A percentile compares a stretch with the other conserved stretches of the same genome.
phyloP scores from a whole-genome alignment of 2,113 vertebrate genomes.

The Carettochelys insculpta region DNA sequence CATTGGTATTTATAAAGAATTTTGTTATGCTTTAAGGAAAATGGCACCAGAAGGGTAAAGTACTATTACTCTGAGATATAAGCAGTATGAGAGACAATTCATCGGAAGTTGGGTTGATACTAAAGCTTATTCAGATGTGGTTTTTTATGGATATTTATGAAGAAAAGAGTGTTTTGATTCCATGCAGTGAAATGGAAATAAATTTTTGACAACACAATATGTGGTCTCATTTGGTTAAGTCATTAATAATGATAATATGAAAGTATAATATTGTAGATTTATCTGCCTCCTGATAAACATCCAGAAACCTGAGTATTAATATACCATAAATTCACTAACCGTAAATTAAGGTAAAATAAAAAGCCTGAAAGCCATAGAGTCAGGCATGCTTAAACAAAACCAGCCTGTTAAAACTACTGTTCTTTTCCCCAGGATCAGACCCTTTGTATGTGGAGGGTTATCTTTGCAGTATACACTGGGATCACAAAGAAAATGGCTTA shows the following conservation, averaged over 20 bases:
- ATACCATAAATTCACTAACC: neutral
- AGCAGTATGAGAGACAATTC: neutral
- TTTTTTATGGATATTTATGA: conserved; percentile 26
- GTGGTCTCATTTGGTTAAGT: neutral
- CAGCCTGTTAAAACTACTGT: neutral
- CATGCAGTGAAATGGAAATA: neutral
- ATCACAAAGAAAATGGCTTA: neutral
- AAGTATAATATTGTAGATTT: neutral
- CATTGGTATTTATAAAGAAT: conserved; percentile 39
- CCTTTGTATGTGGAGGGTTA: neutral
- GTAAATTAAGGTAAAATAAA: neutral
- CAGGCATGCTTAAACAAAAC: neutral
- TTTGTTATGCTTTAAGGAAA: conserved; percentile 30
- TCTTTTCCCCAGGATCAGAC: neutral
- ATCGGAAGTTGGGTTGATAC: conserved; percentile 1
- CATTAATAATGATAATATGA: conserved; percentile 2
- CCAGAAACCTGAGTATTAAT: neutral
- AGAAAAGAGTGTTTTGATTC: neutral
- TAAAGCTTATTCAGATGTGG: neutral
- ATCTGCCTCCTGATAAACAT: conserved; percentile 29
- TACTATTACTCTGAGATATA: conserved; percentile 30
- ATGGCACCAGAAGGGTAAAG: neutral
- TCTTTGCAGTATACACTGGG: neutral
- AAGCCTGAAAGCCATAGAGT: neutral
- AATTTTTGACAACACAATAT: neutral